A percentile compares a stretch with the other conserved stretches of the same genome.
These are phyloP conservation scores for Eumeta japonica DNA, from an alignment of 1,140 invertebrate species.

Conservation along the genomic window DNA sequence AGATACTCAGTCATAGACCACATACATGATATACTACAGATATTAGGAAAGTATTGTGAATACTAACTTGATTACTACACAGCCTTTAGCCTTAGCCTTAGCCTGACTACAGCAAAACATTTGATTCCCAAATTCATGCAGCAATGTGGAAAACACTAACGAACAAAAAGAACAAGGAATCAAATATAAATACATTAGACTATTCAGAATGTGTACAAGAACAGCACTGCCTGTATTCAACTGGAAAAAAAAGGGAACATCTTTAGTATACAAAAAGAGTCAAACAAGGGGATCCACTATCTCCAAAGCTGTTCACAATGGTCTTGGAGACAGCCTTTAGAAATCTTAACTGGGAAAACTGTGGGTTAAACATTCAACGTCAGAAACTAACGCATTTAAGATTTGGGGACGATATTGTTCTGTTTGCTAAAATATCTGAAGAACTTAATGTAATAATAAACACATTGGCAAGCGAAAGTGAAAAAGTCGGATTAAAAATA, in stretches of 20 bases:
- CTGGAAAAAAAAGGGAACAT: slow-evolving; percentile 13
- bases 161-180: slow-evolving; percentile 7
- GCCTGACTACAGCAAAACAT: slow-evolving; percentile 5
- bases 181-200: slow-evolving; percentile 11
- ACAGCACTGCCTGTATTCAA: slow-evolving; percentile 9
- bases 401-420: slow-evolving; percentile 14
- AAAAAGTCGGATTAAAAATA: background rate
- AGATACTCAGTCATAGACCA: slow-evolving; percentile 4
- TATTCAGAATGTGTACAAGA: slow-evolving; percentile 11
- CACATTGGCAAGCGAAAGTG: background rate
- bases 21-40: slow-evolving; percentile 2
- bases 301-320: slow-evolving; percentile 17
- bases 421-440: background rate
- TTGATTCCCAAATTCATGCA: slow-evolving; percentile 3
- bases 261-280: slow-evolving; percentile 16
- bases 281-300: slow-evolving; percentile 19
- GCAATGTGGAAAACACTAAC: background rate
- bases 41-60: slow-evolving; percentile 4
- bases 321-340: slow-evolving; percentile 13
- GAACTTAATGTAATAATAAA: background rate
- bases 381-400: slow-evolving; percentile 9
- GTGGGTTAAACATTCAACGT: slow-evolving; percentile 8
- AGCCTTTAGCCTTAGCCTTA: no score
- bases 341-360: slow-evolving; percentile 7
- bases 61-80: background rate